Base-by-base conservation (phyloP, 2,113 vertebrate species). In the Eublepharis macularius region DNA sequence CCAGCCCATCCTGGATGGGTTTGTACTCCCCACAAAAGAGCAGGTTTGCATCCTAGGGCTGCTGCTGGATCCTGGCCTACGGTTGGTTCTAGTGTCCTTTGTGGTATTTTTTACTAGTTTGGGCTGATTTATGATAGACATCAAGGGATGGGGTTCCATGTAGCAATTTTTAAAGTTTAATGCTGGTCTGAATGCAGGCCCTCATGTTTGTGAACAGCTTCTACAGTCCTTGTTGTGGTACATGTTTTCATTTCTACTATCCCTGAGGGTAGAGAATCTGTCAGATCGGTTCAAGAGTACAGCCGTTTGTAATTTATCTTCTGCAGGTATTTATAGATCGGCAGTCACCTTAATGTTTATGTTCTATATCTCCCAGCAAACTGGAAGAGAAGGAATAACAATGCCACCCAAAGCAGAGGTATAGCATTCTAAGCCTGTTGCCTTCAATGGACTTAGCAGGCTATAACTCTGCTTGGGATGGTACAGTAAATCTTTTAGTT, bases 291-390 rank as follows among this genome's bases (percentile, higher is more conserved):
- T 90, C 68, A 77, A 84, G 68, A 54, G 82, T 83, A 57, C 70
- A 84, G 49, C 72, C 80, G 73, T 88, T 84, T 65, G 34, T 54
- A 86, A 93, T 93, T 92, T 89, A 82, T 88, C 73, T 84, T 82
- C 90, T 75, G 90, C 69, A 84, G 14, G 72, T 90, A 90, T 90
- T 91, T 93, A 90, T 47, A 93, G 82, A 89, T 39, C 63, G 16
- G 41, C 76, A 72, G 74, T 82, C 45, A 51, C 34, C 3, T 1
- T 81, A 85, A 34, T 81, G 49, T 83, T 90, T 86, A 74, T 41
- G 6, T 26, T 87, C 21, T 86, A 86, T 29, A 63, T 49, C 57
- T 72, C 39, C 24, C 74, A 75, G 39, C 0, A 0, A 36, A 29
- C 68, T 81, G 80, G 65, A 88, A 75, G 49, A 84, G 72, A 86